Conservation (phyloP, 2,113 vertebrate species). For the Thalassarche chlororhynchos region DNA sequence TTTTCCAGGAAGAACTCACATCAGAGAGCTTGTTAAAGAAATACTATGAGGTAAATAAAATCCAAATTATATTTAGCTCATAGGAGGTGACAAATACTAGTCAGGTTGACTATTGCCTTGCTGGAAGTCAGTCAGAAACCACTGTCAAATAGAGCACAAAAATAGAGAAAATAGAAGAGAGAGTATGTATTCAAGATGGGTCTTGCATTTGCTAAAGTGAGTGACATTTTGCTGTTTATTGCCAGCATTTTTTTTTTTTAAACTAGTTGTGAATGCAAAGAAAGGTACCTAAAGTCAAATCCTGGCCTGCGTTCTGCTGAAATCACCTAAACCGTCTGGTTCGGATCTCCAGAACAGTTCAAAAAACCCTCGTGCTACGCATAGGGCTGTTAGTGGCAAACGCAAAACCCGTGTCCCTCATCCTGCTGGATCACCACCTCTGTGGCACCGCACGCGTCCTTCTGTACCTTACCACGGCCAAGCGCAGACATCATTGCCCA, state of each 20-base stretch:
- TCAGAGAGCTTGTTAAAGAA: slow-evolving; percentile 30
- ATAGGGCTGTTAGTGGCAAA: not conserved
- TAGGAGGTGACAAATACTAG: slow-evolving; percentile 20
- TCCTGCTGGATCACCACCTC: not conserved
- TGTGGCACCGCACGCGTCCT: accelerated
- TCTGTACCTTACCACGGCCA: not conserved
- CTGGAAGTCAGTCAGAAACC: slow-evolving; percentile 31
- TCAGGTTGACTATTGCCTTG: not conserved
- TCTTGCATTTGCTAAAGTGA: not conserved
- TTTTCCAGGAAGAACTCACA: slow-evolving; percentile 26
- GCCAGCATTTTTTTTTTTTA: not conserved
- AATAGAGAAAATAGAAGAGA: not conserved
- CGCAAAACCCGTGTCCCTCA: not conserved
- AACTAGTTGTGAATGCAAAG: not conserved
- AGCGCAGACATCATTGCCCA: not conserved
- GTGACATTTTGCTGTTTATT: not conserved
- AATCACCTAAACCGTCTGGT: not conserved
- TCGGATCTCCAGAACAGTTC: not conserved
- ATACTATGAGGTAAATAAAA: slow-evolving; percentile 39
- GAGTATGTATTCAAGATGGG: not conserved
- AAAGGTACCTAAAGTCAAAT: not conserved
- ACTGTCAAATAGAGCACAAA: not conserved
- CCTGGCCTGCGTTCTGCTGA: not conserved
- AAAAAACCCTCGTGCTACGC: not conserved
- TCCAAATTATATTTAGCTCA: slow-evolving; percentile 40